These are phyloP conservation scores for Pterocles gutturalis DNA, from an alignment of 2,113 vertebrate species.

Conservation along the genomic window DNA sequence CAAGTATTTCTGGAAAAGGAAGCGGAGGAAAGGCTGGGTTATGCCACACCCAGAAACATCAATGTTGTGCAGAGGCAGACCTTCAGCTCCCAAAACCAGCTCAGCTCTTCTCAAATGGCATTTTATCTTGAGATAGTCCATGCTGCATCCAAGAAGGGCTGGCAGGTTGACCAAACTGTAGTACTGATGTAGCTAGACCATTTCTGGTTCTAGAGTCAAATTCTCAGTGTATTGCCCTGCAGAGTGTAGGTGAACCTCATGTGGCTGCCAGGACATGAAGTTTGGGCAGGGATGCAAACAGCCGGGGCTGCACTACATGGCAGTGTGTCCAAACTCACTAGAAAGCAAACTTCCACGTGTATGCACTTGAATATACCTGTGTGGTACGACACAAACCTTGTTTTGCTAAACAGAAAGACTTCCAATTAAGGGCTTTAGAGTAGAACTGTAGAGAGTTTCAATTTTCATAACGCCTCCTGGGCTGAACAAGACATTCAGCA, in stretches of 20 bases:
- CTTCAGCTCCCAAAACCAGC: neutral
- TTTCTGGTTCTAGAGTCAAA: neutral
- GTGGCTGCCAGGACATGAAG: too few relatives aligned
- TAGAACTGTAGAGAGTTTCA: neutral
- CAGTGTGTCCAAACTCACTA: neutral
- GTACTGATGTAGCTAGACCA: neutral
- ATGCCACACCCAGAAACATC: neutral
- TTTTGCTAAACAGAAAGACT: neutral
- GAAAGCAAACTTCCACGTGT: neutral
- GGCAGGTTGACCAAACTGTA: neutral
- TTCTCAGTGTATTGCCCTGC: neutral
- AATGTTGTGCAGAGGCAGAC: neutral
- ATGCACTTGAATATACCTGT: neutral
- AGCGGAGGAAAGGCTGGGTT: neutral
- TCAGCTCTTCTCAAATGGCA: neutral
- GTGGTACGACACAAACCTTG: neutral
- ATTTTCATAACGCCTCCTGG: neutral
- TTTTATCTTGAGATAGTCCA: neutral
- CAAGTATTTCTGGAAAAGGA: neutral
- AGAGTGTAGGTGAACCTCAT: fast-evolving
- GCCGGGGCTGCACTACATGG: neutral
- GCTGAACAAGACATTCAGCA: neutral
- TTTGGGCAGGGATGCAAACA: neutral
- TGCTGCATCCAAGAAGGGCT: neutral
- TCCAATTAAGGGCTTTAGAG: neutral